Evolutionary conservation across 2,113 vertebrate species (phyloP).

Genomic region (Oryzias javanicus): DNA sequence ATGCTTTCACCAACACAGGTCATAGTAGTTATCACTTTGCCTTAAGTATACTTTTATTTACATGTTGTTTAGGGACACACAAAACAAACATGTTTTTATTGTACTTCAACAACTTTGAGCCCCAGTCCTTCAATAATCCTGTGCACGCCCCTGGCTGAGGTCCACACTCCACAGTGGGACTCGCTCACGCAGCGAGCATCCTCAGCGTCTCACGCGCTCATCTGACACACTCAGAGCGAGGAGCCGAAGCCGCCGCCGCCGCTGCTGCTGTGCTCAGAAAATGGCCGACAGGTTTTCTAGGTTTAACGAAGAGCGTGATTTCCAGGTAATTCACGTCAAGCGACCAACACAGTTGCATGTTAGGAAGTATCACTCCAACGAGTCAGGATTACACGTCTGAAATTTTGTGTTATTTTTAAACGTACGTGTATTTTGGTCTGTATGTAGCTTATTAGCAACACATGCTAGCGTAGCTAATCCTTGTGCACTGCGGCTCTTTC

Average conservation of each 20-base stretch:
- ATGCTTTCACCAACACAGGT: too few species aligned
- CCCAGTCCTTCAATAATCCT: too few species aligned
- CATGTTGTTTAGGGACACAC: too few species aligned
- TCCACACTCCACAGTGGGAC: too few species aligned
- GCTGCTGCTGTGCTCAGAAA: constrained; percentile 81
- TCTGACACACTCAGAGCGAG: constrained; percentile 32
- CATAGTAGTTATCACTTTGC: too few species aligned
- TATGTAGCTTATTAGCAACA: constrained; percentile 45
- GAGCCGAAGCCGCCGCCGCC: constrained; percentile 4
- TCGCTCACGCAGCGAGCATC: neutral
- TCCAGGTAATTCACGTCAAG: constrained; percentile 85
- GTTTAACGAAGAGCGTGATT: constrained; percentile 98
- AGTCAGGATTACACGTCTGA: neutral
- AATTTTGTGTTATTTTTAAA: neutral
- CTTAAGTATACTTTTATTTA: too few species aligned
- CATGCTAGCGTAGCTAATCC: constrained; percentile 61
- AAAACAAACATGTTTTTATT: too few species aligned
- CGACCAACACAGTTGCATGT: too few species aligned
- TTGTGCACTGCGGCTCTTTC: constrained; percentile 54
- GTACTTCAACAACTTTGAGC: too few species aligned
- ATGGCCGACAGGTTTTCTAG: constrained; percentile 99
- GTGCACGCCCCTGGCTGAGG: too few species aligned
- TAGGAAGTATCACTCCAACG: neutral
- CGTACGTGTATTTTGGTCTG: constrained; percentile 11
- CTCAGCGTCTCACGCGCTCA: constrained; percentile 15